Base-by-base conservation (phyloP, 2,113 vertebrate genomes). In the Collichthys lucidus region DNA sequence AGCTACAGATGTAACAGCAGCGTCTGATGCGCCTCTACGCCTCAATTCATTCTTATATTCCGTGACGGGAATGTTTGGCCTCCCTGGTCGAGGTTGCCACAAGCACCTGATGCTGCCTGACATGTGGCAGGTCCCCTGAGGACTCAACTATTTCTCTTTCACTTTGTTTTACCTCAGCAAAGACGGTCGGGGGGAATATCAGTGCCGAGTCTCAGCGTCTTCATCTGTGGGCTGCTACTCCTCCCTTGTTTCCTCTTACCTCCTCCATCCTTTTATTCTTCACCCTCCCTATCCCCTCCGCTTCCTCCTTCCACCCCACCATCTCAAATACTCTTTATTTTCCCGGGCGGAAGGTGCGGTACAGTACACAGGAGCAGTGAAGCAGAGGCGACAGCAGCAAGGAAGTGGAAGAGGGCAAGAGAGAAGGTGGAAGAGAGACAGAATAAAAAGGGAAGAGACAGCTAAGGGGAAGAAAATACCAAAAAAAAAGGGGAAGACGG, bases 311-410 rank as follows among this genome's bases (percentile, higher is more conserved):
- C 12, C 42, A 15, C 12, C 50, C 62, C 9, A 59, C 26, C 29
- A 47, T 50, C 53, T 70, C n/a, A 66, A 52, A 66, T 63, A n/a
- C 22, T 78, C 66, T 75, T 49, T 3, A 4, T 62, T 56, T 0
- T 14, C 50, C 40, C 57, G 19, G 3, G 11, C 11, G 19, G 77
- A 60, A 10, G 4, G 35, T 71, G 63, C 53, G 68, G 55, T 59
- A 53, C 47, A 68, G 56, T 3, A 1, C 20, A 70, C 47, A 69
- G 50, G 20, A 49, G 62, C 61, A 64, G 64, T 0, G 49, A 74
- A 77, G 0, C 52, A 50, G 79, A 71, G 61, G 77, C 74, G 77
- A 81, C 77, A 88, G 77, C 57, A 14, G 31, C 7, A 11, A 74
- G 42, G 42, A 55, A 60, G 64, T 56, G 52, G 26, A 42, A 15